These are phyloP conservation scores for Carettochelys insculpta DNA, from an alignment of 2,113 vertebrate species.

Conservation along the genomic window DNA sequence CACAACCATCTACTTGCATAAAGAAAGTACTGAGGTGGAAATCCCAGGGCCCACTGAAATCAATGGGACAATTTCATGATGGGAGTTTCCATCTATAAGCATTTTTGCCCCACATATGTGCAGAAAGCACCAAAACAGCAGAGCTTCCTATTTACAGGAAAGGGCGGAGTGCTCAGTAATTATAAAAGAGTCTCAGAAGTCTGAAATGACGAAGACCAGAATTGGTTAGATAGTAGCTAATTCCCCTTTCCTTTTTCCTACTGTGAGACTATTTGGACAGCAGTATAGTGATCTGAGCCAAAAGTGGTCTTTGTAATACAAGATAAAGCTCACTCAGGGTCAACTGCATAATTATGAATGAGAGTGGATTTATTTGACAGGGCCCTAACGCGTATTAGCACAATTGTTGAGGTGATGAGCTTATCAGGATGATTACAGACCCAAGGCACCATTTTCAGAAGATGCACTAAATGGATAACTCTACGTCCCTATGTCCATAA, in stretches of 20 bases:
- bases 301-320: fast-evolving
- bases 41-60: not conserved
- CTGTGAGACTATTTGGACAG: not conserved
- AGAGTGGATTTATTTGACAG: not conserved
- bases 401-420: not conserved
- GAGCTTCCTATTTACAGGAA: not conserved
- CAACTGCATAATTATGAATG: not conserved
- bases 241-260: not conserved
- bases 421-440: fast-evolving
- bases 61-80: not conserved
- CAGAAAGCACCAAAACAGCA: not conserved
- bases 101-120: not conserved
- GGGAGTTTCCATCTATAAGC: not conserved
- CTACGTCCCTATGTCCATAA: fast-evolving
- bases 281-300: fast-evolving
- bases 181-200: not conserved
- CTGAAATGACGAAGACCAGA: not conserved
- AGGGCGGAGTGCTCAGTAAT: not conserved
- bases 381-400: not conserved
- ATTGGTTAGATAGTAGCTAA: not conserved
- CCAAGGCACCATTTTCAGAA: not conserved
- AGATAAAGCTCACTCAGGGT: not conserved
- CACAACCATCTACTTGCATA: not conserved
- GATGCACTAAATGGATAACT: not conserved
- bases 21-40: not conserved